Evolutionary conservation across 2,888 invertebrate species (phyloP).

Genomic region (Noctua janthina): DNA sequence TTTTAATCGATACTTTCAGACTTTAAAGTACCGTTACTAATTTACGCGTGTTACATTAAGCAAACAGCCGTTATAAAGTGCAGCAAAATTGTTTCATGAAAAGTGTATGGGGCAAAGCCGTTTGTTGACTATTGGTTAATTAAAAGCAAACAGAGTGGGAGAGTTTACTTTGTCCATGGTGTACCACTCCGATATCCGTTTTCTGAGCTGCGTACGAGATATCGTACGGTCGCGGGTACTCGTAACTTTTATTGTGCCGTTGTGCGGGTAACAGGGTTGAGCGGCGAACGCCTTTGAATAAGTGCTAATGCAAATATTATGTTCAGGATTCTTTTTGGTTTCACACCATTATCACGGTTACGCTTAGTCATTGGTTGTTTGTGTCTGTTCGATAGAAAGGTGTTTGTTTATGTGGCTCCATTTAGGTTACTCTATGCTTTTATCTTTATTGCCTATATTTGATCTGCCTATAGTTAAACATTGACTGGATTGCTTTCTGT

Average conservation of each 20-base stretch:
- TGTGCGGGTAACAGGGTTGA: slow-evolving; percentile 51
- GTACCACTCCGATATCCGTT: slow-evolving; percentile 72
- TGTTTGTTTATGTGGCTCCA: slow-evolving; percentile 35
- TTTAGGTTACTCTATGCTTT: slow-evolving; percentile 38
- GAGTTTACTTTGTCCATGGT: slow-evolving; percentile 83
- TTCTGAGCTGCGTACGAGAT: slow-evolving; percentile 65
- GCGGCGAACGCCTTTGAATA: slow-evolving; percentile 65
- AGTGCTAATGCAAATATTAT: slow-evolving; percentile 71
- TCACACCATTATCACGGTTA: slow-evolving; percentile 56
- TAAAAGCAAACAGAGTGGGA: slow-evolving; percentile 85
- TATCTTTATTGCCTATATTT: slow-evolving; percentile 10
- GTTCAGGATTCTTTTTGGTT: slow-evolving; percentile 66
- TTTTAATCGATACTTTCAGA: slow-evolving; percentile 65
- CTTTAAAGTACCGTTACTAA: slow-evolving; percentile 59
- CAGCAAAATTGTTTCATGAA: slow-evolving; percentile 86
- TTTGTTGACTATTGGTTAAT: slow-evolving; percentile 87
- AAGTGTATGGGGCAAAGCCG: slow-evolving; percentile 83
- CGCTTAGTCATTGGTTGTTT: slow-evolving; percentile 46
- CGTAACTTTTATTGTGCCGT: slow-evolving; percentile 60
- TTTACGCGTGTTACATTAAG: slow-evolving; percentile 67
- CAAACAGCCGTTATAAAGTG: slow-evolving; percentile 80
- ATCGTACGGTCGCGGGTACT: slow-evolving; percentile 48
- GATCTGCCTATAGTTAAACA: background rate
- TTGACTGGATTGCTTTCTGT: slow-evolving; percentile 4
- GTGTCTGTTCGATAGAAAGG: slow-evolving; percentile 43